Conservation (phyloP, 2,797 vertebrate species). For the Muscicapa striata region DNA sequence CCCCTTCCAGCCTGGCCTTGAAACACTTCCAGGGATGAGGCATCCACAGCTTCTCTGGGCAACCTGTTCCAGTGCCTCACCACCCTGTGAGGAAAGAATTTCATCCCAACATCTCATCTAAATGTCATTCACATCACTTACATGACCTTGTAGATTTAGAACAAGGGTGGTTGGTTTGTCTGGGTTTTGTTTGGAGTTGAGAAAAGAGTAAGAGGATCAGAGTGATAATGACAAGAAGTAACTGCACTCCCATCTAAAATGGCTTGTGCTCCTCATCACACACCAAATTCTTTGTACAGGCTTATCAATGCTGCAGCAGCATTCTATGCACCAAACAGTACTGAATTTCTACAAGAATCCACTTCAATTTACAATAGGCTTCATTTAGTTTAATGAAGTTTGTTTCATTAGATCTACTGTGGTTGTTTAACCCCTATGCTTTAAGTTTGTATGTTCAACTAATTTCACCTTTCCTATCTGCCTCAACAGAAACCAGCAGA, state of each 20-base stretch:
- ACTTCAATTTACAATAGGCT: not conserved
- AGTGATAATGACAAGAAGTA: not conserved
- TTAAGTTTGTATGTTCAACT: not conserved
- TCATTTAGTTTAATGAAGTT: not conserved
- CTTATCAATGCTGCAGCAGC: not conserved
- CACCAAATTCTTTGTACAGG: not conserved
- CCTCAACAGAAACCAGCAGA: not conserved
- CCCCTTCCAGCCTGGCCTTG: not conserved
- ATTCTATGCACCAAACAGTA: not conserved
- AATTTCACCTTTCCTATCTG: not conserved
- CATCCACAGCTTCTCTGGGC: not conserved
- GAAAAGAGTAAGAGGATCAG: not conserved
- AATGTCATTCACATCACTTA: not conserved
- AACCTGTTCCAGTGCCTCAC: not conserved
- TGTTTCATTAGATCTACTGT: not conserved
- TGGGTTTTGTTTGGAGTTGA: not conserved
- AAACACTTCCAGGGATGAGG: not conserved
- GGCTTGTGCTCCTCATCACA: fast-evolving
- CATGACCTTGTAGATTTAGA: not conserved
- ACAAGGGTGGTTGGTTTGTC: not conserved
- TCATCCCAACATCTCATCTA: not conserved
- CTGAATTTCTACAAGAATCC: not conserved
- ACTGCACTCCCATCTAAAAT: not conserved
- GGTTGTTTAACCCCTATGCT: not conserved
- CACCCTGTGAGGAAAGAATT: not conserved